Evolutionary conservation across 2,888 invertebrate genomes (phyloP), one percentile per base, ranked within the genome.

Genomic region (Cephonodes hylas): DNA sequence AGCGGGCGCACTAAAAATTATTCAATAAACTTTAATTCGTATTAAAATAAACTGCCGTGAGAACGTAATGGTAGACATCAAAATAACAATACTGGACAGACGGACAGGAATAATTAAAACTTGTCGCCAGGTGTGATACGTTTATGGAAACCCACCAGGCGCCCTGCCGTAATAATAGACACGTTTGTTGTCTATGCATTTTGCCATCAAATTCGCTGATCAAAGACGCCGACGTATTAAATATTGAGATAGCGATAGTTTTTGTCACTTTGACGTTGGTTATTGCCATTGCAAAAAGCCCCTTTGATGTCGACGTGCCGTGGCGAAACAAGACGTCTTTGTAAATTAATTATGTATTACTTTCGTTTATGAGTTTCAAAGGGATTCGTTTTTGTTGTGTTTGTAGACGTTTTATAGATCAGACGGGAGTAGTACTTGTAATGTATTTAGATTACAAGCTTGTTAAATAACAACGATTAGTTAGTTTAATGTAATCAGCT

Each of bases 131-230:
- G 53, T 53, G 53, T 31, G 8, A 18, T 20, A 27, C 53, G 18
- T 53, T 53, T 53, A 53, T 27, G 53, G 53, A 53, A 53, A 53
- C 53, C 53, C 46, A 60, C 53, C 18, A 23, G 57, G 23, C 42
- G 34, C n/a, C 42, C n/a, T 1, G 22, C 13, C 48, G 38, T 53
- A 60, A 23, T 48, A 53, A 61, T 61, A 42, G 38, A 58, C 58
- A 42, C 23, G 58, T 61, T 27, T 59, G 42, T 60, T 44, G 56
- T 61, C 44, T 56, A 61, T 53, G 42, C 25, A 45, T 31, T 53
- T 53, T 53, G 53, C 31, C 27, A 27, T 53, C 48, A 27, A 18
- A 53, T 27, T 53, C 53, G 22, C 22, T 22, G 53, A 53, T 44
- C 53, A 60, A 60, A 60, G 38, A 23, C 8, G 38, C 60, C 60